Base-by-base conservation (phyloP, 2,888 invertebrate species). In the Drosophila neutralis region DNA sequence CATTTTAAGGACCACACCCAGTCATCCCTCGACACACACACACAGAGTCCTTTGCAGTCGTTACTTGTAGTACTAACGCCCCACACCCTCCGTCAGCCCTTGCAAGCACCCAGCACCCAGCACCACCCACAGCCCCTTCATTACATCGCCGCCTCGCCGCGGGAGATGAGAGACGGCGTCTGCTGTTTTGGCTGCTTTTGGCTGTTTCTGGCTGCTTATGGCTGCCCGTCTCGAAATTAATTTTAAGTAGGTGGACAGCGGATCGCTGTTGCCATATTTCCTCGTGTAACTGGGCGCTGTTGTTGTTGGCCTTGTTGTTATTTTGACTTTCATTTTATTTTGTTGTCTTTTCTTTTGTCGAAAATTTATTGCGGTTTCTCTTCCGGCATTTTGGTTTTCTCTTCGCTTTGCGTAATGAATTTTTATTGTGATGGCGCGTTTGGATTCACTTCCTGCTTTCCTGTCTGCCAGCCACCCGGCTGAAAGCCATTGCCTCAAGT, bases 211-310 rank as follows among this genome's bases (percentile, higher is more conserved):
- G 51, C 51, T 51, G 61, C 80, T 80, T 67, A 62, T 61, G 77
- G 57, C 48, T 68, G 48, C 62, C 33, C 38, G 38, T 67, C 67
- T 53, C 74, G 84, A 87, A 87, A 87, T 87, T 87, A 87, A 87
- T 87, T 87, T 87, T 87, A 90, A 90, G 87, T 87, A 87, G 87
- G 90, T 87, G 87, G 87, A 87, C 87, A 87, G 90, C 87, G 80
- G 79, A 79, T 88, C 77, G 81, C 78, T 73, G 90, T 78, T 78
- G 90, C 87, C 78, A 87, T 87, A 87, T 90, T 88, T 87, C 90
- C 86, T 86, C 83, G 80, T 88, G 88, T 69, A 82, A 80, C 88
- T 85, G 80, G 54, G 53, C 75, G 52, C 68, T 73, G 63, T 56
- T 69, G 58, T 68, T 87, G 52, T 75, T 87, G 63, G 51, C 63